phyloP scores from a whole-genome alignment of 2,797 vertebrate genomes.

The Pristis pectinata region DNA sequence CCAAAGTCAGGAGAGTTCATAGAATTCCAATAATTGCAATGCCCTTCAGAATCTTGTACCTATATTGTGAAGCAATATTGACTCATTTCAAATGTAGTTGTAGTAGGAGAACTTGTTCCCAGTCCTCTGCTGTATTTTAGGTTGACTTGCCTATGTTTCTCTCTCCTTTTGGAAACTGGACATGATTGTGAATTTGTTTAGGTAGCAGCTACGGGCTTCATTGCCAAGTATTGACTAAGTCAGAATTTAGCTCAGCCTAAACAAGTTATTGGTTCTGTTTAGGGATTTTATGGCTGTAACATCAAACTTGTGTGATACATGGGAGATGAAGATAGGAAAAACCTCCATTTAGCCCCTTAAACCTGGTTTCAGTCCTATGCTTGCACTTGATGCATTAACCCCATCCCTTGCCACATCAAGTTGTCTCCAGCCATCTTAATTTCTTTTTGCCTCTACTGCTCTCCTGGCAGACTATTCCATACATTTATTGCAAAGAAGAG shows the following conservation, averaged over 20 bases:
- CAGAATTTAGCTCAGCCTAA: background rate
- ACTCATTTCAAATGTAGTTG: background rate
- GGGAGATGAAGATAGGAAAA: background rate
- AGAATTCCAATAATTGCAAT: background rate
- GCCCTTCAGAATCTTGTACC: background rate
- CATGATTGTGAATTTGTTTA: background rate
- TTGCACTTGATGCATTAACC: background rate
- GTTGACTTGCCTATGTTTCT: background rate
- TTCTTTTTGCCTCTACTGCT: background rate
- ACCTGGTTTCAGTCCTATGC: background rate
- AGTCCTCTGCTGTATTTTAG: background rate
- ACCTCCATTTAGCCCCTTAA: background rate
- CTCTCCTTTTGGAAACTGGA: background rate
- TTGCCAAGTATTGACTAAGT: background rate
- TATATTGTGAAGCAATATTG: background rate
- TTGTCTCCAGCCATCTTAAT: background rate
- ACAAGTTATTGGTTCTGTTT: background rate
- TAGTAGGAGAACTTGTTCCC: background rate
- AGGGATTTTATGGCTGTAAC: background rate
- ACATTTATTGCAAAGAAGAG: background rate
- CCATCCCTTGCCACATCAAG: background rate
- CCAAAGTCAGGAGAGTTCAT: background rate
- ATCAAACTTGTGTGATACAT: background rate
- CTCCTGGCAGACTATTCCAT: conserved; percentile 1
- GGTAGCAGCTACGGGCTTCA: background rate